These are phyloP conservation scores for Entomyzon cyanotis DNA, from an alignment of 2,113 vertebrate species.

Conservation along the genomic window DNA sequence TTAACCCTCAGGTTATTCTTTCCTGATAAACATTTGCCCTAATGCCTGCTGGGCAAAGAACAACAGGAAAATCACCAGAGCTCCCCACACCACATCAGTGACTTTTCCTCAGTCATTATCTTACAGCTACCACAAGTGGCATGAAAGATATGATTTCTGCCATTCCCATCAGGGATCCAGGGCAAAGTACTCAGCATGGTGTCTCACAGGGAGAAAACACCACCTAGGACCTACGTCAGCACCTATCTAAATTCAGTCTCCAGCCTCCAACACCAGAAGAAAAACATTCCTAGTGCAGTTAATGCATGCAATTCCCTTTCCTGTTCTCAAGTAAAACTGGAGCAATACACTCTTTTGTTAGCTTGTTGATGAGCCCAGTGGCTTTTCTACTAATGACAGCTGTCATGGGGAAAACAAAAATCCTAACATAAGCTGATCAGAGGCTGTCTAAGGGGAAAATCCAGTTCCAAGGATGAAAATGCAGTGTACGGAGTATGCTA, in stretches of 20 bases:
- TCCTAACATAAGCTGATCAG: neutral
- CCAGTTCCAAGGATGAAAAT: neutral
- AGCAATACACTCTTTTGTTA: neutral
- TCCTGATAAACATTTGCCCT: constrained; percentile 72
- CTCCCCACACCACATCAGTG: constrained; percentile 17
- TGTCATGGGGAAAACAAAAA: constrained; percentile 2
- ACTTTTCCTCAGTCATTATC: constrained; percentile 48
- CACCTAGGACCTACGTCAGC: neutral
- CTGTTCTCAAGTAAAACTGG: neutral
- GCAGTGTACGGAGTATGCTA: neutral
- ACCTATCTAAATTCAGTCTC: neutral
- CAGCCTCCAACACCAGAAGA: neutral
- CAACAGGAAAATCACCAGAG: constrained; percentile 51
- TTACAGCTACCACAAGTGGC: constrained; percentile 19
- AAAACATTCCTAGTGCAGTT: neutral
- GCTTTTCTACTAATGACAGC: neutral
- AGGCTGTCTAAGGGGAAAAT: neutral
- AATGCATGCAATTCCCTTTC: neutral
- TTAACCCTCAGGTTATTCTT: constrained; percentile 61
- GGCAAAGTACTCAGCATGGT: neutral
- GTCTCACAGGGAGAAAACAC: constrained; percentile 12
- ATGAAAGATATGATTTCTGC: constrained; percentile 44
- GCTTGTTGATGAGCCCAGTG: neutral
- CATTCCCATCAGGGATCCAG: constrained; percentile 14
- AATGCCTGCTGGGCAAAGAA: constrained; percentile 63